These are phyloP conservation scores for Chaetodon trifasciatus DNA, from an alignment of 2,797 vertebrate species.

Conservation along the genomic window DNA sequence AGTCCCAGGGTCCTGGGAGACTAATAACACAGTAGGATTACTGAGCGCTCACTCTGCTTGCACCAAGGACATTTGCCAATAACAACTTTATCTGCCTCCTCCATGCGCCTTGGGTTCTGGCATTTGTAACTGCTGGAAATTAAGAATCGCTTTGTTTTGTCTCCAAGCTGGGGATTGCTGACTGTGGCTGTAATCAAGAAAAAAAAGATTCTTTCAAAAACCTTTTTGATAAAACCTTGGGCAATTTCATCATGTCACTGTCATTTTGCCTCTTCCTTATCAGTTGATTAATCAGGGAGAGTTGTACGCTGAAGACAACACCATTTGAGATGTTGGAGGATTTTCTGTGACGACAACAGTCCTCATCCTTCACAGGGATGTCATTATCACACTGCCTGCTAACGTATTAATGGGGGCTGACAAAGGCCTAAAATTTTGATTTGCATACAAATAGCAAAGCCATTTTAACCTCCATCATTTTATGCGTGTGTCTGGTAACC, in stretches of 20 bases:
- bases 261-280: conserved; percentile 67
- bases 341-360: conserved; percentile 36
- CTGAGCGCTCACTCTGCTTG: conserved; percentile 86
- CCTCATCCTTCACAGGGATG: conserved; percentile 22
- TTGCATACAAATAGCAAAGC: conserved; percentile 45
- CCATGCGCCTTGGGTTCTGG: conserved; percentile 89
- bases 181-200: conserved; percentile 76
- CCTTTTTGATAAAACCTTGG: conserved; percentile 68
- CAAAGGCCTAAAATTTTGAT: conserved; percentile 31
- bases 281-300: conserved; percentile 72
- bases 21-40: conserved; percentile 93
- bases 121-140: conserved; percentile 90
- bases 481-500: neutral
- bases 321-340: conserved; percentile 40
- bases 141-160: conserved; percentile 91
- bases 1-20: conserved; percentile 90
- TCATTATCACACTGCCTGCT: conserved; percentile 25
- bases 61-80: conserved; percentile 92
- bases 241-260: conserved; percentile 66
- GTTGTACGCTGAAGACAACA: conserved; percentile 49
- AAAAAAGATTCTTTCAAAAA: conserved; percentile 63
- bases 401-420: conserved; percentile 26
- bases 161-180: conserved; percentile 86
- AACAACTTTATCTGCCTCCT: conserved; percentile 96
- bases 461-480: conserved; percentile 30